Evolutionary conservation across 2,797 vertebrate species (phyloP).

Genomic region (Phaenicophaeus curvirostris): DNA sequence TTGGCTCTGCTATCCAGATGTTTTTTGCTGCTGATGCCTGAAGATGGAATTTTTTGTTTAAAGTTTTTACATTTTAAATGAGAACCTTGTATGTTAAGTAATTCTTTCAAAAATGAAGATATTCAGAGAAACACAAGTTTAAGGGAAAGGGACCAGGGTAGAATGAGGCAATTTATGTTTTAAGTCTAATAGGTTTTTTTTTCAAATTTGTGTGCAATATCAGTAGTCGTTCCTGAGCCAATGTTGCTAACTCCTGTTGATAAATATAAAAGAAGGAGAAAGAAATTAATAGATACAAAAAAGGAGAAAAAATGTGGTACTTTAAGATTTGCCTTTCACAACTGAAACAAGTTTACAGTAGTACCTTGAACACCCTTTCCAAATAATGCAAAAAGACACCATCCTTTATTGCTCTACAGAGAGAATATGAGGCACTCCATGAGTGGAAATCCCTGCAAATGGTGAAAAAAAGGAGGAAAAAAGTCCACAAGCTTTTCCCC

Average conservation of each 20-base stretch:
- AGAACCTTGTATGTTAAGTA: constrained; percentile 9
- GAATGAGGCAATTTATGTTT: neutral
- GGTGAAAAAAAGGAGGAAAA: neutral
- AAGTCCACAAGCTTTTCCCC: neutral
- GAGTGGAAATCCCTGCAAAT: neutral
- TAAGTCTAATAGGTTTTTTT: neutral
- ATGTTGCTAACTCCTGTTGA: neutral
- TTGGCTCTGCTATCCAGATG: neutral
- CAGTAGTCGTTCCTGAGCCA: neutral
- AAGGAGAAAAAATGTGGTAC: neutral
- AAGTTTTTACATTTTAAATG: neutral
- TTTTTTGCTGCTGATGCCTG: neutral
- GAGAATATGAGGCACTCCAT: neutral
- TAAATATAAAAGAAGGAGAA: neutral
- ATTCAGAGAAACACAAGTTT: neutral
- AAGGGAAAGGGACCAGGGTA: neutral
- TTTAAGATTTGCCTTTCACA: neutral
- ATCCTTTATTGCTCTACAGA: neutral
- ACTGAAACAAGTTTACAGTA: neutral
- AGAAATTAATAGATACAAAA: neutral
- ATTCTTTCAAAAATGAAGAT: neutral
- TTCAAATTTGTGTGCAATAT: neutral
- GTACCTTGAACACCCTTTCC: too few species aligned
- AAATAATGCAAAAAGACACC: too few species aligned
- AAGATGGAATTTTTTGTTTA: constrained; percentile 12